A percentile compares a stretch with the other conserved stretches of the same genome.
phyloP scores from a whole-genome alignment of 2,888 invertebrate species.

The Drosophila ustulata region DNA sequence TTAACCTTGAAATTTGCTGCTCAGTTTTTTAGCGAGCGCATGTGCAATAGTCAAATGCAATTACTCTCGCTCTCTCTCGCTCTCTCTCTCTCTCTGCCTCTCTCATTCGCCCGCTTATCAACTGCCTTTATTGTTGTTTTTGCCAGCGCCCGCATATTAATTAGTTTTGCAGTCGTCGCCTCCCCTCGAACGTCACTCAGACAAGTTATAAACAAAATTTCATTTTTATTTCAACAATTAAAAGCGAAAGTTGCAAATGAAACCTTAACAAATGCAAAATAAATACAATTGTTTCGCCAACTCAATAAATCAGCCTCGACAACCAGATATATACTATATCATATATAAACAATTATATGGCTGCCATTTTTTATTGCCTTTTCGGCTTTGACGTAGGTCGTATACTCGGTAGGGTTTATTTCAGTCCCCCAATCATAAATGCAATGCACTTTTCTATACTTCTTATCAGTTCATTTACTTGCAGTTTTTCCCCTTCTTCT shows the following conservation, averaged over 20 bases:
- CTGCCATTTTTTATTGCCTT: slow-evolving; percentile 34
- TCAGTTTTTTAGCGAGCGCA: slow-evolving; percentile 53
- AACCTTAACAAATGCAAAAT: slow-evolving; percentile 22
- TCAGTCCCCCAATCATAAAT: slow-evolving; percentile 48
- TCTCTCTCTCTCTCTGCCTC: slow-evolving; percentile 2
- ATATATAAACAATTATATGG: slow-evolving; percentile 9
- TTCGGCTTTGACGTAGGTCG: slow-evolving; percentile 72
- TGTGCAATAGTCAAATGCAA: slow-evolving; percentile 62
- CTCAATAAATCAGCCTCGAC: slow-evolving; percentile 16
- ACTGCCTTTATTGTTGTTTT: slow-evolving; percentile 36
- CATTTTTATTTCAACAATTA: slow-evolving; percentile 57
- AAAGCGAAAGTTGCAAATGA: slow-evolving; percentile 66
- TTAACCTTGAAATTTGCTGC: slow-evolving; percentile 84
- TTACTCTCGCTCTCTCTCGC: slow-evolving; percentile 18
- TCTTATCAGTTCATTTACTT: slow-evolving; percentile 24
- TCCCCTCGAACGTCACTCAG: neutral
- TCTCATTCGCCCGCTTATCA: slow-evolving; percentile 40
- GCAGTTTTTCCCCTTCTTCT: neutral
- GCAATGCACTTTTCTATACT: slow-evolving; percentile 34
- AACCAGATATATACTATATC: neutral
- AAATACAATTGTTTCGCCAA: slow-evolving; percentile 7
- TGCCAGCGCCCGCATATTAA: slow-evolving; percentile 53
- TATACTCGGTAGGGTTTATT: slow-evolving; percentile 8
- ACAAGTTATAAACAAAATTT: slow-evolving; percentile 44
- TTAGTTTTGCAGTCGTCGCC: slow-evolving; percentile 36